Conservation (phyloP, 2,888 invertebrate species). For the Drosophila melanosoma region DNA sequence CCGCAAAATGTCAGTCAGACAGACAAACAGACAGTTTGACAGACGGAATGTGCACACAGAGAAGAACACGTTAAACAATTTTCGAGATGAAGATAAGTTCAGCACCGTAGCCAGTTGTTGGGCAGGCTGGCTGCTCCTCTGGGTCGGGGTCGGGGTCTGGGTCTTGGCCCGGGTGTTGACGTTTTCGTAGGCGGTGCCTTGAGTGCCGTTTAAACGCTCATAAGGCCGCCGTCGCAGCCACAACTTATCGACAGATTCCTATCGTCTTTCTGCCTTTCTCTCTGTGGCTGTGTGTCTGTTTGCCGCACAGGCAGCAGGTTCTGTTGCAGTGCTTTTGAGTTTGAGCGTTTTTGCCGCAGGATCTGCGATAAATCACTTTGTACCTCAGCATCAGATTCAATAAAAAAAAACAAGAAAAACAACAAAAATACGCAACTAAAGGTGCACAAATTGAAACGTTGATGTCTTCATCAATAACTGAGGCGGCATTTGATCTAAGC, state of each 20-base stretch:
- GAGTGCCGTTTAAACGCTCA: conserved; percentile 73
- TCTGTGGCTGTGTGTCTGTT: conserved; percentile 1
- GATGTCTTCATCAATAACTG: conserved; percentile 75
- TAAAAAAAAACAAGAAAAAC: conserved; percentile 39
- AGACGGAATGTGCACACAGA: conserved; percentile 15
- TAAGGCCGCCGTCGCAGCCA: conserved; percentile 60
- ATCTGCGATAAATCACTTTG: conserved; percentile 80
- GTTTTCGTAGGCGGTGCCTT: conserved; percentile 77
- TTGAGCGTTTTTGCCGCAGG: conserved; percentile 69
- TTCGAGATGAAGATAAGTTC: conserved; percentile 74
- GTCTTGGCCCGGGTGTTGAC: conserved; percentile 63
- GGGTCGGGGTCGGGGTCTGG: conserved; percentile 9
- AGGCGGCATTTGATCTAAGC: conserved; percentile 76
- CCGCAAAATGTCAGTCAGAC: conserved; percentile 56
- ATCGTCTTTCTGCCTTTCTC: conserved; percentile 38
- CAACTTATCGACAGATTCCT: conserved; percentile 77
- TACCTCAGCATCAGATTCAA: conserved; percentile 62
- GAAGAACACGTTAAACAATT: conserved; percentile 59
- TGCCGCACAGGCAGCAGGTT: conserved; percentile 38
- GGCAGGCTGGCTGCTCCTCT: conserved; percentile 15
- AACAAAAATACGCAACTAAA: conserved; percentile 30
- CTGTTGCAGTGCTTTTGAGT: conserved; percentile 46
- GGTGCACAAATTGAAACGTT: conserved; percentile 72
- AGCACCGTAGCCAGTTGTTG: conserved; percentile 45
- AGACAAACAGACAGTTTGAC: conserved; percentile 20